Evolutionary conservation across 2,113 vertebrate genomes (phyloP), one percentile per base, ranked within the genome.

Genomic region (Penelope pileata): DNA sequence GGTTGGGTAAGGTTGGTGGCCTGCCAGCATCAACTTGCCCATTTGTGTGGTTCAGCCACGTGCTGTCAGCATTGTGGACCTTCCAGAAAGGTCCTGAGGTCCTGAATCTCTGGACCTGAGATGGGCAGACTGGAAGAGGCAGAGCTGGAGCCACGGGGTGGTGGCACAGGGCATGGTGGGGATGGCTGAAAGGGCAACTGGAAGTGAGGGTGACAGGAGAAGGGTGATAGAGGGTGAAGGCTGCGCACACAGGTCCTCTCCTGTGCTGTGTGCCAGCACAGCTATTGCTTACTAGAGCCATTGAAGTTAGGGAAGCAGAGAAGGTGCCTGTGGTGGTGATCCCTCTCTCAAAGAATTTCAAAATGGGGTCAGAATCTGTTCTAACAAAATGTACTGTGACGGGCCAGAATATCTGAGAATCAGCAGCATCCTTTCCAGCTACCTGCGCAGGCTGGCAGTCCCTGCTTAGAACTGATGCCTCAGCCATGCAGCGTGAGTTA

Each of bases 251-350:
- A 43, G 24, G 5, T 56, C 27, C 34, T 54, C 47, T 91, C 48
- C 29, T 15, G 8, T 26, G 21, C 48, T 78, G 50, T 29, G 19
- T 50, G n/a, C 10, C 74, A 72, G 7, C n/a, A 66, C 30, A 58
- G 42, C 40, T 81, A 24, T 47, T 59, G 5, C 21, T 69, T 80
- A 38, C 3, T 59, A 82, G 78, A 75, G 82, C 26, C 45, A 47
- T 0, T 43, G 60, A 82, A 50, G 21, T 67, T n/a, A 47, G 22
- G 21, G 38, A 74, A 83, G 26, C 11, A 93, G 53, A 45, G 24
- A 88, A 21, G 34, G 15, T 64, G 21, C 15, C 40, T 0, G 0
- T 45, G 26, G 7, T 3, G 7, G 10, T 51, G 30, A 43, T 83
- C 85, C 7, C 30, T 79, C 19, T 47, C 58, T 70, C 76, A 69